Conservation (phyloP, 2,797 vertebrate species). For the Takifugu rubripes region DNA sequence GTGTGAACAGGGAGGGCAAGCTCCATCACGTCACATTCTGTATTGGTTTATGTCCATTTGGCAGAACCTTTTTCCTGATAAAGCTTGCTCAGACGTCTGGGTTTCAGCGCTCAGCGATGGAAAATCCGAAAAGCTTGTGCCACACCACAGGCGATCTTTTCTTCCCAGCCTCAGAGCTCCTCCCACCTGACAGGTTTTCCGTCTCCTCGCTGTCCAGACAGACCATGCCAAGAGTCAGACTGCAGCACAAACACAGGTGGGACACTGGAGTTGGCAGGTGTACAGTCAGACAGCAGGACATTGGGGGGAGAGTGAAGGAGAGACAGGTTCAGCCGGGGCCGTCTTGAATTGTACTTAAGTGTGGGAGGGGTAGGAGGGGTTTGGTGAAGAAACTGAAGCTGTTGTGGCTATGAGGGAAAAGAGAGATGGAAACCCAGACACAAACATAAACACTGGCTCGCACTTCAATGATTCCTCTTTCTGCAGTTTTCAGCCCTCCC, state of each 20-base stretch:
- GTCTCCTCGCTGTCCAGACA: constrained; percentile 51
- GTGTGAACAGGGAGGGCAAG: not conserved
- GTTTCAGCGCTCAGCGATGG: constrained; percentile 40
- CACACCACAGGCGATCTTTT: constrained; percentile 61
- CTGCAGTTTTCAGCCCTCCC: constrained; percentile 31
- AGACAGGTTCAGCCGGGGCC: constrained; percentile 6
- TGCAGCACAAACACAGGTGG: constrained; percentile 62
- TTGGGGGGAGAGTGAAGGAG: constrained; percentile 16
- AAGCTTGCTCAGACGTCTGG: constrained; percentile 67
- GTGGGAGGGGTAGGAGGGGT: constrained; percentile 7
- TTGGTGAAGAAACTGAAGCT: constrained; percentile 37
- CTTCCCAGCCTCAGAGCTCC: constrained; percentile 37
- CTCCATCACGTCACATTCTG: not conserved
- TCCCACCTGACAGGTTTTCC: constrained; percentile 66
- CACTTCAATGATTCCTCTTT: constrained; percentile 67
- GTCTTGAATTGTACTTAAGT: constrained; percentile 34
- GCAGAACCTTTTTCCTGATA: constrained; percentile 56
- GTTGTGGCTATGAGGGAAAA: constrained; percentile 56
- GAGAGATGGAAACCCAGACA: constrained; percentile 65
- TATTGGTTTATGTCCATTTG: constrained; percentile 27
- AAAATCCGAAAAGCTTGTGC: constrained; percentile 39
- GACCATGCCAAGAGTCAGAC: constrained; percentile 57
- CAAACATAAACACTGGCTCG: constrained; percentile 72
- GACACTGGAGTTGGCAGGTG: constrained; percentile 61
- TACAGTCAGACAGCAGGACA: constrained; percentile 35